Conservation (phyloP, 1,140 invertebrate species). For the Cyclina sinensis region DNA sequence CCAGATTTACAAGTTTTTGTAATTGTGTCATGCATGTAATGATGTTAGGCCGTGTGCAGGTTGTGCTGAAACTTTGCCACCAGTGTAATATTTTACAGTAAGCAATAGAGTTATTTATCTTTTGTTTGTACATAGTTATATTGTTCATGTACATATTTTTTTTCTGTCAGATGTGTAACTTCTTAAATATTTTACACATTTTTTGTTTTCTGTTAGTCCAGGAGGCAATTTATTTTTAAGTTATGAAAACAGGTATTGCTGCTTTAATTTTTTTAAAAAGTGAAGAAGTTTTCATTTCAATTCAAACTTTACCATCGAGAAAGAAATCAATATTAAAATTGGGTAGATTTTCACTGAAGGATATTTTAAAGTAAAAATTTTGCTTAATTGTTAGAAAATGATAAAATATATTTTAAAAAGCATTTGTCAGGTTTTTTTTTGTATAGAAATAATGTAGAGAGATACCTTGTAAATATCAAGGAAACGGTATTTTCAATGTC, state of each 20-base stretch:
- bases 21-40: not conserved
- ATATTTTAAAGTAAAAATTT: no score
- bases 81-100: not conserved
- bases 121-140: not conserved
- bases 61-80: not conserved
- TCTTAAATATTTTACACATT: not conserved
- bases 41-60: not conserved
- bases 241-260: not conserved
- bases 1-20: not conserved
- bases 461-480: no score
- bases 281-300: no score
- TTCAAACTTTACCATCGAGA: no score
- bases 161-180: slow-evolving; percentile 17
- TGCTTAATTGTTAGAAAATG: no score
- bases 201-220: slow-evolving; percentile 19
- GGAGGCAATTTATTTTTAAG: not conserved
- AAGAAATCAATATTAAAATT: no score
- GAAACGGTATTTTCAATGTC: no score
- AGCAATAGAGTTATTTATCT: slow-evolving; percentile 10
- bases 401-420: no score
- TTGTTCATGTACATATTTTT: slow-evolving; percentile 23
- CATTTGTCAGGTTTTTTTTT: no score
- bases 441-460: no score
- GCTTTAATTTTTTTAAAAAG: no score
- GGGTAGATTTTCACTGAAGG: no score